phyloP scores from a whole-genome alignment of 2,888 invertebrate species.

The Stegana nigrithorax region DNA sequence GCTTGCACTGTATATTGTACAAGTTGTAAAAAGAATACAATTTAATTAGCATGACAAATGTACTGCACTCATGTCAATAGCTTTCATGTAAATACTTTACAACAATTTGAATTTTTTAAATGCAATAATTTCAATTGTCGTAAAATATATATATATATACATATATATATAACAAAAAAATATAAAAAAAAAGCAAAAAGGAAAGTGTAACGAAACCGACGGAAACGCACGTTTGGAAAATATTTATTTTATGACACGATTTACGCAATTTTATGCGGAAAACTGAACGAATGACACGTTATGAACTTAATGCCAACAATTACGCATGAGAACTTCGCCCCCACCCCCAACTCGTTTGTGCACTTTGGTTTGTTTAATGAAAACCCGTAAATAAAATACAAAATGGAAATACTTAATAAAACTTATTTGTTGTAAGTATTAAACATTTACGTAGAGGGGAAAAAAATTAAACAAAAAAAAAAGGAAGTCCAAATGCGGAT shows the following conservation, averaged over 20 bases:
- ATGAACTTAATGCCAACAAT: conserved; percentile 20
- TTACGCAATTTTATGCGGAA: conserved; percentile 27
- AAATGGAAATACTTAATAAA: conserved; percentile 21
- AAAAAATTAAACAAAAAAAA: neutral
- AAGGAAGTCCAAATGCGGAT: neutral
- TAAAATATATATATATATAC: neutral
- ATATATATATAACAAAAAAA: neutral
- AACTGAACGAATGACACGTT: no score
- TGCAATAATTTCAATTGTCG: neutral
- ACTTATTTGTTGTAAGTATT: conserved; percentile 9
- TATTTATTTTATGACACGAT: conserved; percentile 32
- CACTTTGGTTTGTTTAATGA: conserved; percentile 7
- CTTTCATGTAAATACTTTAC: conserved; percentile 18
- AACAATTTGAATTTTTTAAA: conserved; percentile 25
- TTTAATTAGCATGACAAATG: conserved; percentile 36
- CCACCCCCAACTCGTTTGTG: neutral
- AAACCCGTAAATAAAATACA: conserved; percentile 17
- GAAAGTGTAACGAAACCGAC: neutral
- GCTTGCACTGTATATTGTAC: no score
- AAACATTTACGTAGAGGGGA: neutral
- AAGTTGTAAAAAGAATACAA: no score
- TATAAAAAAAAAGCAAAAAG: neutral
- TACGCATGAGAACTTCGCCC: conserved; percentile 12
- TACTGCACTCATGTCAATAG: conserved; percentile 23
- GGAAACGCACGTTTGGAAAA: conserved; percentile 30